Base-by-base conservation (phyloP, 2,797 vertebrate species). In the Darevskia mixta region DNA sequence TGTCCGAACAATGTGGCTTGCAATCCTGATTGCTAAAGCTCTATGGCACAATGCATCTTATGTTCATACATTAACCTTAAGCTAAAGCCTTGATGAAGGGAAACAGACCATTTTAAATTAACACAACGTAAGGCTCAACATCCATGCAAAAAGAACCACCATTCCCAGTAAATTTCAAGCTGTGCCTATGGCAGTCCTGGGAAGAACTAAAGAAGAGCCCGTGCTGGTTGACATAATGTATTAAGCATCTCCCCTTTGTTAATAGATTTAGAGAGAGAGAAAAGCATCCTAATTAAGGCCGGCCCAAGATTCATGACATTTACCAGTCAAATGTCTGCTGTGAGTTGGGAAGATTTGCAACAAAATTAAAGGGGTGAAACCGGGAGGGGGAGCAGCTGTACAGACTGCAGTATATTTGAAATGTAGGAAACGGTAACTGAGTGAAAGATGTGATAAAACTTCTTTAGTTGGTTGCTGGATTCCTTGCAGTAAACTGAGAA, bases 11-110 rank as follows among this genome's bases (percentile, higher is more conserved):
- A 93, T 45, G 89, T 86, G 72, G 87, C 90, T 95, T 89, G 89
- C 85, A 82, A 91, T 93, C 93, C 92, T 91, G 91, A 96, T 94
- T 91, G 55, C 93, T 94, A 94, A 95, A 95, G 95, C 90, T 93
- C 89, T 92, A 92, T 76, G 90, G 93, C 91, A 94, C 95, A 94
- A 95, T 88, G 90, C 93, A 95, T 94, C 92, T 96, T 92, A 94
- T 93, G 94, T 94, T 92, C 95, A 95, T 93, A 93, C 92, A 94
- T 94, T 95, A 95, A 96, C 95, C 96, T 94, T 96, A 96, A 93
- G 93, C 94, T 95, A 90, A 94, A 93, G 91, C 92, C 93, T 55
- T 93, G 90, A 92, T 66, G 87, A 94, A 95, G 89, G 89, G 92
- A 94, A 95, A 92, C 94, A 91, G 77, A 95, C 94, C 93, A 87